Percentiles rank a stretch among this genome's conserved stretches.
Conservation (phyloP, 1,140 invertebrate genomes). For the Lasaia peninsularis region DNA sequence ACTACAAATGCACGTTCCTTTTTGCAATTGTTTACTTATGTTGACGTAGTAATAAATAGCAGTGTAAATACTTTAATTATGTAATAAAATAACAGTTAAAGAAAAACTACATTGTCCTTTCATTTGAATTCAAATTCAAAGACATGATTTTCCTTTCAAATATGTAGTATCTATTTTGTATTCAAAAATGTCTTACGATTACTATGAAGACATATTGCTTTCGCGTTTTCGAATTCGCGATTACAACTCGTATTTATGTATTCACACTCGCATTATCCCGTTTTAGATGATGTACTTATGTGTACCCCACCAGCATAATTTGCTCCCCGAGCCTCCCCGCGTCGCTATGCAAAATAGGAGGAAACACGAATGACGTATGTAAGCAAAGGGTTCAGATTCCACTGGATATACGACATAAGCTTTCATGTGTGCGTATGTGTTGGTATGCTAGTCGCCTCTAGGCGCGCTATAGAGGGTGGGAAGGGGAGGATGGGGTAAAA, state of each 20-base stretch:
- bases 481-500: slow-evolving; percentile 74
- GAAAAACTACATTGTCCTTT: too few species aligned
- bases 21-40: too few species aligned
- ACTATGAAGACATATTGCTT: slow-evolving; percentile 75
- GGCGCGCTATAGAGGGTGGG: slow-evolving; percentile 70
- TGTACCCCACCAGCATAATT: slow-evolving; percentile 52
- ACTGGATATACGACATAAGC: slow-evolving; percentile 65
- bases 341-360: slow-evolving; percentile 49
- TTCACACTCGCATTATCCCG: slow-evolving; percentile 72
- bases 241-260: slow-evolving; percentile 72
- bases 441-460: slow-evolving; percentile 74
- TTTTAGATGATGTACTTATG: slow-evolving; percentile 66
- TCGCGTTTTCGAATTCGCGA: slow-evolving; percentile 74
- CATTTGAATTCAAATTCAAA: too few species aligned
- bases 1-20: too few species aligned
- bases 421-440: slow-evolving; percentile 63
- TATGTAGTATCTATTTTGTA: neutral
- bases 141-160: too few species aligned
- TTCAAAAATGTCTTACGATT: slow-evolving; percentile 13
- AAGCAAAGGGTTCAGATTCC: slow-evolving; percentile 50
- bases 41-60: too few species aligned
- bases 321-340: slow-evolving; percentile 37
- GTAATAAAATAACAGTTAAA: too few species aligned
- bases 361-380: slow-evolving; percentile 51
- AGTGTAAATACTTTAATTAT: too few species aligned